Conservation (phyloP, 1,140 invertebrate genomes). For the Coenobita brevimanus region DNA sequence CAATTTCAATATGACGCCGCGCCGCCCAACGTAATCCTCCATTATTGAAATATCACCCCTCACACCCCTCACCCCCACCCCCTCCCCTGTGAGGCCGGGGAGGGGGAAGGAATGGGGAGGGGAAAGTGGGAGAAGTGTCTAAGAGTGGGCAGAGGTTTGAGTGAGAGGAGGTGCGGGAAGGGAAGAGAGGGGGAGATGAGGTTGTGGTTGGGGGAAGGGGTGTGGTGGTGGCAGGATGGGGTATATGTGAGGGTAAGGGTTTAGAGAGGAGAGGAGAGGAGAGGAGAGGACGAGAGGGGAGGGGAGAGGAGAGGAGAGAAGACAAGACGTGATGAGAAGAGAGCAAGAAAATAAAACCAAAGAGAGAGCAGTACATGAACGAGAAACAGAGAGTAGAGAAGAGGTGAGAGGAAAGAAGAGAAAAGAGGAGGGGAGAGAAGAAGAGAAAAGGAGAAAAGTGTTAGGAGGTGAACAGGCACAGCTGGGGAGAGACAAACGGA, state of each 20-base stretch:
- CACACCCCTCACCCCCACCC: background rate
- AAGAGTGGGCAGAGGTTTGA: background rate
- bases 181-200: background rate
- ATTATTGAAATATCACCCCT: slow-evolving; percentile 64
- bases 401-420: background rate
- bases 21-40: slow-evolving; percentile 54
- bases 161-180: background rate
- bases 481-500: no score
- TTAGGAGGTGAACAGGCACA: no score
- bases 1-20: slow-evolving; percentile 60
- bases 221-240: background rate
- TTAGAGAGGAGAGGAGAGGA: background rate
- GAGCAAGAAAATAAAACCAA: background rate
- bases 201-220: background rate
- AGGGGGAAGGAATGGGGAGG: background rate
- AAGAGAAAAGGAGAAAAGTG: background rate
- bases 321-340: background rate
- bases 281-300: background rate
- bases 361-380: background rate
- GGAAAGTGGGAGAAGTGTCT: background rate
- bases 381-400: background rate
- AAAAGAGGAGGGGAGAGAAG: background rate
- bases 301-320: background rate
- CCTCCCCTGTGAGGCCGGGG: background rate
- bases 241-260: background rate